phyloP scores from a whole-genome alignment of 1,140 invertebrate genomes.

The Danaus melanippus region DNA sequence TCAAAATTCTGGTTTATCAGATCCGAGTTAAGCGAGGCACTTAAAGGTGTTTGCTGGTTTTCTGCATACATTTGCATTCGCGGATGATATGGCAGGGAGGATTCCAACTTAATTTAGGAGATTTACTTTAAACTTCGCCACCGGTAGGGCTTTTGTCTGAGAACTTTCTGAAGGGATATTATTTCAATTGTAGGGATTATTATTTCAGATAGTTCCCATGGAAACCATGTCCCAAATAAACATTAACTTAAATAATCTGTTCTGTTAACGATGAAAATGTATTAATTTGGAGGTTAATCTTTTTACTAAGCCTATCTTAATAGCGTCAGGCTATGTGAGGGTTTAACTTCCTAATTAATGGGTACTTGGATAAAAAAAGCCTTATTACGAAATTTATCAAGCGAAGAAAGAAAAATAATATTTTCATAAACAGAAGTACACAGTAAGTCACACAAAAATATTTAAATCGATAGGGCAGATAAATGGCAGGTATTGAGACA shows the following conservation, averaged over 20 bases:
- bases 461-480: too few species aligned
- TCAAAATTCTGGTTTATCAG: conserved; percentile 1
- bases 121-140: conserved; percentile 27
- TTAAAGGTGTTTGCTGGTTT: conserved; percentile 21
- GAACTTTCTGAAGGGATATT: conserved; percentile 5
- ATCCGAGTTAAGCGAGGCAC: conserved; percentile 1
- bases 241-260: conserved; percentile 12
- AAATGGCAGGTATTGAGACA: too few species aligned
- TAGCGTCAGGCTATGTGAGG: neutral
- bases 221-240: conserved; percentile 11
- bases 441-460: too few species aligned
- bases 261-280: conserved; percentile 6
- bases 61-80: conserved; percentile 38
- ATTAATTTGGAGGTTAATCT: conserved; percentile 9
- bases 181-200: conserved; percentile 12
- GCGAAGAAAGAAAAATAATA: too few species aligned
- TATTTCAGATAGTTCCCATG: conserved; percentile 10
- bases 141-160: conserved; percentile 19
- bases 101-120: conserved; percentile 33
- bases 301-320: neutral
- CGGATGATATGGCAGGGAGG: conserved; percentile 22
- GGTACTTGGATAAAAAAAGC: too few species aligned
- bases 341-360: neutral
- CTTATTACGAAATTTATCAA: too few species aligned
- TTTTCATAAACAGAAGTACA: too few species aligned